phyloP scores from a whole-genome alignment of 2,797 vertebrate genomes.

The Oreochromis grahami region DNA sequence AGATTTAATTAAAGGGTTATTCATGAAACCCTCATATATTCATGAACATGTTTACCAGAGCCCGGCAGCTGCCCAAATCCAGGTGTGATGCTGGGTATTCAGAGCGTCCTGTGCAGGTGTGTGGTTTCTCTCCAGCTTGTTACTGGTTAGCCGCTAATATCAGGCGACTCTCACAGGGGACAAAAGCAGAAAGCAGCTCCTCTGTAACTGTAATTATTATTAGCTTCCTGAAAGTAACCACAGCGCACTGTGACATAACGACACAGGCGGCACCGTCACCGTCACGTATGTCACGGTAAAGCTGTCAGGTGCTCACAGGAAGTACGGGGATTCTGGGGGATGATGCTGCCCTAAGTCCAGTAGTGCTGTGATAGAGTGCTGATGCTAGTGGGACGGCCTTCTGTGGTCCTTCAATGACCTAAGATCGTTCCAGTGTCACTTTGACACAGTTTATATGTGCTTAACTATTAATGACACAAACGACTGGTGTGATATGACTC shows the following conservation, averaged over 20 bases:
- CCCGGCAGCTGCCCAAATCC: background rate
- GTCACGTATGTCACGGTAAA: background rate
- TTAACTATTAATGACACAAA: background rate
- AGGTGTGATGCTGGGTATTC: background rate
- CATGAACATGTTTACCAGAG: background rate
- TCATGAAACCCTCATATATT: background rate
- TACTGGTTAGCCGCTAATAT: background rate
- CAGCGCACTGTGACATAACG: background rate
- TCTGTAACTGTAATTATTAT: conserved; percentile 28
- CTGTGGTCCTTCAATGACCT: background rate
- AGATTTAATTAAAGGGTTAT: background rate
- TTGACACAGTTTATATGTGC: background rate
- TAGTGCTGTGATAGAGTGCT: background rate
- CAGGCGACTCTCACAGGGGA: background rate
- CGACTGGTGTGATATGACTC: background rate
- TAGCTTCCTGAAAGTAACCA: conserved; percentile 2
- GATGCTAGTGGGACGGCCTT: background rate
- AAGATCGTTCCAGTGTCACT: background rate
- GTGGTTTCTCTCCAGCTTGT: background rate
- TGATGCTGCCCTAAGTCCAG: background rate
- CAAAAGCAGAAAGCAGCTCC: background rate
- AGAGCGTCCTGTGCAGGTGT: background rate
- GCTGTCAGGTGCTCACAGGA: background rate
- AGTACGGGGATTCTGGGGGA: background rate
- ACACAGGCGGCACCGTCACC: background rate